Conservation (phyloP, 2,888 invertebrate species). For the Oxytorus armatus region DNA sequence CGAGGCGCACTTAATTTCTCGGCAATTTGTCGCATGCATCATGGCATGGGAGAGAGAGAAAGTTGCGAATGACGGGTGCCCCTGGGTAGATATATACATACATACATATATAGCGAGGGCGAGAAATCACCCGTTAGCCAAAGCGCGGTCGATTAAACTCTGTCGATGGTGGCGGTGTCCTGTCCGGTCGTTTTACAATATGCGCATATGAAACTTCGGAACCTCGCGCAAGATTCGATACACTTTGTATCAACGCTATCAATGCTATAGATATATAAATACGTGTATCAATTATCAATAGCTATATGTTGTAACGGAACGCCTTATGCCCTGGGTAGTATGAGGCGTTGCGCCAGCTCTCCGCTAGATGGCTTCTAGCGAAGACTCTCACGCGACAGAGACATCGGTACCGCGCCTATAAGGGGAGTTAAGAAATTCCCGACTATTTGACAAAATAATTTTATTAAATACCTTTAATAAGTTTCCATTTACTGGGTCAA, state of each 20-base stretch:
- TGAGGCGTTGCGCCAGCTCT: not conserved
- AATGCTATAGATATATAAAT: constrained; percentile 2
- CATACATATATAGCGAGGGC: constrained; percentile 21
- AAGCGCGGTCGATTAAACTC: constrained; percentile 65
- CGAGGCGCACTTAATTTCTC: constrained; percentile 67
- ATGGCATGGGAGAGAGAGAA: constrained; percentile 27
- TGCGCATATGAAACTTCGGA: constrained; percentile 38
- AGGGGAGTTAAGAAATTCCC: too few relatives aligned
- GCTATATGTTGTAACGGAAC: not conserved
- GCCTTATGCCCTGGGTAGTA: not conserved
- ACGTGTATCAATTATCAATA: not conserved
- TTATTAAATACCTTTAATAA: too few relatives aligned
- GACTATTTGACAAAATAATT: too few relatives aligned
- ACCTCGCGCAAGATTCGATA: constrained; percentile 57
- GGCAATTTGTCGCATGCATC: constrained; percentile 66
- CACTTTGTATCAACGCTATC: constrained; percentile 18
- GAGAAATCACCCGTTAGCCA: constrained; percentile 46
- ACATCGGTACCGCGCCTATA: not conserved
- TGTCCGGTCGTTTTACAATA: constrained; percentile 59
- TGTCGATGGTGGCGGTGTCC: constrained; percentile 42
- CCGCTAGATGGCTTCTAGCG: not conserved
- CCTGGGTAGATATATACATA: not conserved
- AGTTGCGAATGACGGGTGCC: not conserved
- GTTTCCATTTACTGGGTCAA: too few relatives aligned
- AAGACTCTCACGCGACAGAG: not conserved